These are phyloP conservation scores for Sympetrum striolatum DNA, from an alignment of 2,888 invertebrate genomes.

Conservation along the genomic window DNA sequence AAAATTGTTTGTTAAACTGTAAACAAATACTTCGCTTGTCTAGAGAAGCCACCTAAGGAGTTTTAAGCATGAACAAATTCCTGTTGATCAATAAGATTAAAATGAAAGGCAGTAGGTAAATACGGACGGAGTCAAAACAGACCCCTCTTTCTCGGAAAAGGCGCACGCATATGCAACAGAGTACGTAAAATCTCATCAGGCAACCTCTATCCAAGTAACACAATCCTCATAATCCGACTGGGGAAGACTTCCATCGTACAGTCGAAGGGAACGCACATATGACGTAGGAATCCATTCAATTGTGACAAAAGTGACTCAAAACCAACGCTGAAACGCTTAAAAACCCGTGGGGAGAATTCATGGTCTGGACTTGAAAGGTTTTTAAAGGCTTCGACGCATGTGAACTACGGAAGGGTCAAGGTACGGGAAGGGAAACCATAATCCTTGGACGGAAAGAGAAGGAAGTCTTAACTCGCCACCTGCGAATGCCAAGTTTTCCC, in stretches of 20 bases:
- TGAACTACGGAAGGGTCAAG: conserved; percentile 25
- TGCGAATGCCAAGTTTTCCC: background rate
- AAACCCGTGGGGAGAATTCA: background rate
- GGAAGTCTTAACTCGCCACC: conserved; percentile 20
- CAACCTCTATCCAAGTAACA: background rate
- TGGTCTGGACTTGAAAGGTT: background rate
- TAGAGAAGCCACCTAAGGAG: too few relatives aligned
- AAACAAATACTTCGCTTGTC: too few relatives aligned
- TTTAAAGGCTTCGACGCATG: conserved; percentile 34
- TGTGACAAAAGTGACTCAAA: conserved; percentile 21
- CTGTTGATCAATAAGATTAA: too few relatives aligned
- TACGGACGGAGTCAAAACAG: background rate
- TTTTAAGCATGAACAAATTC: too few relatives aligned
- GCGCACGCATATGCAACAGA: background rate
- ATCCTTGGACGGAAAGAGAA: conserved; percentile 1
- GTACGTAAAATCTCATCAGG: background rate
- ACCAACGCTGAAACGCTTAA: background rate
- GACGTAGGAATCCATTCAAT: conserved; percentile 30
- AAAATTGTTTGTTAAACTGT: too few relatives aligned
- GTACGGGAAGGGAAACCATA: conserved; percentile 32
- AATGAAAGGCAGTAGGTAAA: background rate
- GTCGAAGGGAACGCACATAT: background rate
- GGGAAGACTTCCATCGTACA: background rate
- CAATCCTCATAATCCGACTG: background rate
- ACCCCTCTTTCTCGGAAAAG: background rate